phyloP scores from a whole-genome alignment of 2,888 invertebrate species.

The Thysanoteuthis rhombus region DNA sequence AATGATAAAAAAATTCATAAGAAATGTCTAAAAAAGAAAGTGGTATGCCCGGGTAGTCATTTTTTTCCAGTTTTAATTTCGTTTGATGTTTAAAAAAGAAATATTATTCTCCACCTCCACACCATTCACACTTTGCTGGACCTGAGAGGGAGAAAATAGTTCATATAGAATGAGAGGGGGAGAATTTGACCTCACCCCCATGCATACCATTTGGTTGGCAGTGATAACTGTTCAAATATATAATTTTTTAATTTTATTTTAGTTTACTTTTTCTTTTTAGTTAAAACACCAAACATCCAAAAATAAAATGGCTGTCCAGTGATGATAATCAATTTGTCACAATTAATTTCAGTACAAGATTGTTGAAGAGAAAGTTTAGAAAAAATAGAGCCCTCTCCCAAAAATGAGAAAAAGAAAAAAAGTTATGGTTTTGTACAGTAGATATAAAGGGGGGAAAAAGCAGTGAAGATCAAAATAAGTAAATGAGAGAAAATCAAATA shows the following conservation, averaged over 20 bases:
- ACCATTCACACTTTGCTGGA: not conserved
- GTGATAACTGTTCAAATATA: not conserved
- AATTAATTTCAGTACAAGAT: not conserved
- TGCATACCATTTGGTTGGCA: not conserved
- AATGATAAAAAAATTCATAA: not conserved
- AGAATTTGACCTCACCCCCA: not conserved
- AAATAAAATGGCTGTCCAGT: not conserved
- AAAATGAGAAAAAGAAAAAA: not conserved
- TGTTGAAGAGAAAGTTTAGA: not conserved
- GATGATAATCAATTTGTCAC: not conserved
- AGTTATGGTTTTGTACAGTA: not conserved
- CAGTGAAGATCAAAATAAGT: not conserved
- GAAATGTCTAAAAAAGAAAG: not conserved
- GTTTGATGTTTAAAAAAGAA: not conserved
- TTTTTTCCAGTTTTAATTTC: not conserved
- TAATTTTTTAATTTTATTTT: not conserved
- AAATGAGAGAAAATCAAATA: not conserved
- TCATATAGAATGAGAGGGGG: not conserved
- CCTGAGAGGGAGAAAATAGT: not conserved
- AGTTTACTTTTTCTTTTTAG: not conserved
- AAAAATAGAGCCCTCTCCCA: not conserved
- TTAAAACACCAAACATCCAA: slow-evolving; percentile 1
- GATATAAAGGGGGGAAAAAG: not conserved
- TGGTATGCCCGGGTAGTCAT: not conserved
- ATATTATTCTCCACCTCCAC: slow-evolving; percentile 12